These are phyloP conservation scores for Argentina silus DNA, from an alignment of 2,797 vertebrate species.

Conservation along the genomic window DNA sequence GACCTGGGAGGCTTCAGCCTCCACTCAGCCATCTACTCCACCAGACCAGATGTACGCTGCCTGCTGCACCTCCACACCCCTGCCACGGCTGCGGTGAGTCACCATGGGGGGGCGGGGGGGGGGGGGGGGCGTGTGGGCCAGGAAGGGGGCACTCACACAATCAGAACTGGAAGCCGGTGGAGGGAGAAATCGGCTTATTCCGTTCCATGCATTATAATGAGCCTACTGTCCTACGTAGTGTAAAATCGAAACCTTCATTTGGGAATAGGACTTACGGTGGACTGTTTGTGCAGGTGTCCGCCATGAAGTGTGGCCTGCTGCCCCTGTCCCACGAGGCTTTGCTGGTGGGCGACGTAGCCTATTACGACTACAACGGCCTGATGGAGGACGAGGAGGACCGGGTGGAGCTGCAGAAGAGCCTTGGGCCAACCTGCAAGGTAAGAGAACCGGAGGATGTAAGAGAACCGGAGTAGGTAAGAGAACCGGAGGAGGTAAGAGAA, in stretches of 20 bases:
- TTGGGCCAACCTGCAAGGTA: conserved; percentile 97
- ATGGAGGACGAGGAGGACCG: conserved; percentile 92
- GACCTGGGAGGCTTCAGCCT: conserved; percentile 86
- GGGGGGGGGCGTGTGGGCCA: background rate
- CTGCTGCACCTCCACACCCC: conserved; percentile 91
- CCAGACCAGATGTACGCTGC: conserved; percentile 89
- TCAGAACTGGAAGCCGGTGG: no score
- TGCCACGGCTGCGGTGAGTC: conserved; percentile 86
- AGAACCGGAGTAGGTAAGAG: no score
- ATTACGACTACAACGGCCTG: conserved; percentile 90
- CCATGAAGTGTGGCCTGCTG: conserved; percentile 93
- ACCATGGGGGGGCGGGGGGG: background rate
- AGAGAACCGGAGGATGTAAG: no score
- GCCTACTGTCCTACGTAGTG: no score
- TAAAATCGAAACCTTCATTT: background rate
- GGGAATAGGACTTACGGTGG: background rate
- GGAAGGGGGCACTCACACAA: no score
- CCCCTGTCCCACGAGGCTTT: conserved; percentile 92
- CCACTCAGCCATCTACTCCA: conserved; percentile 93
- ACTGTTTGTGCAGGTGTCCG: conserved; percentile 83
- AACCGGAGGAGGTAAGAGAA: no score
- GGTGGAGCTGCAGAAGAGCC: conserved; percentile 93
- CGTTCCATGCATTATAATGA: no score
- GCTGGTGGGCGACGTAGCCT: conserved; percentile 91
- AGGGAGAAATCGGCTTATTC: no score